Evolutionary conservation across 1,140 invertebrate species (phyloP).

Genomic region (Colletes latitarsis): DNA sequence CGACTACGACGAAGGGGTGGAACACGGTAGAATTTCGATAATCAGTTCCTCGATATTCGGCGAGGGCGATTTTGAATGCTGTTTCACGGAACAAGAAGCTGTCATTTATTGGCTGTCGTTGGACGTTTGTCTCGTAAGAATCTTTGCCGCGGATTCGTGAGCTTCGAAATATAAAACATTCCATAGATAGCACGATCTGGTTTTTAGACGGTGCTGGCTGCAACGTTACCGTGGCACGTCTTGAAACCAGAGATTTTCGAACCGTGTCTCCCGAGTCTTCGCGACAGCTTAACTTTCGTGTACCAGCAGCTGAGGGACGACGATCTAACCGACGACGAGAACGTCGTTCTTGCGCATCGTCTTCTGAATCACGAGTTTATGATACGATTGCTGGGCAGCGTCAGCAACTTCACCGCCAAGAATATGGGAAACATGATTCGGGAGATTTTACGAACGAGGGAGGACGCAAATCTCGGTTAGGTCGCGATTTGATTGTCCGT

Average conservation of each 20-base stretch:
- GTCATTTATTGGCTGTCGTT: constrained; percentile 56
- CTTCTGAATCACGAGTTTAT: constrained; percentile 63
- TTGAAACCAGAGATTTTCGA: constrained; percentile 39
- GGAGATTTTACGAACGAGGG: constrained; percentile 11
- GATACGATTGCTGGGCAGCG: constrained; percentile 34
- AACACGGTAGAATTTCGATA: not conserved
- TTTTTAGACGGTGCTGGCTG: constrained; percentile 61
- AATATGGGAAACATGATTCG: constrained; percentile 30
- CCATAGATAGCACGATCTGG: not conserved
- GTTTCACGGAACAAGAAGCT: not conserved
- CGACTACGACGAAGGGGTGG: not conserved
- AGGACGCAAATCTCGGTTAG: not conserved
- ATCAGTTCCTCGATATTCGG: not conserved
- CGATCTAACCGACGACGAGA: constrained; percentile 41
- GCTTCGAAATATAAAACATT: too few species aligned
- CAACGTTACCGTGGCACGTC: constrained; percentile 44
- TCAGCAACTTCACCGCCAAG: constrained; percentile 56
- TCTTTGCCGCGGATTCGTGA: not conserved
- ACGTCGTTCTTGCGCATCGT: constrained; percentile 60
- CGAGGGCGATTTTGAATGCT: constrained; percentile 1
- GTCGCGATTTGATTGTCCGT: not conserved
- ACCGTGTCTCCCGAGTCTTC: constrained; percentile 29
- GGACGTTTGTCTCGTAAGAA: constrained; percentile 57
- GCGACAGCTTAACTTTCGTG: constrained; percentile 35
- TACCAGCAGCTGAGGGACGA: constrained; percentile 53